Conservation (phyloP, 2,797 vertebrate species). For the Avahi laniger region DNA sequence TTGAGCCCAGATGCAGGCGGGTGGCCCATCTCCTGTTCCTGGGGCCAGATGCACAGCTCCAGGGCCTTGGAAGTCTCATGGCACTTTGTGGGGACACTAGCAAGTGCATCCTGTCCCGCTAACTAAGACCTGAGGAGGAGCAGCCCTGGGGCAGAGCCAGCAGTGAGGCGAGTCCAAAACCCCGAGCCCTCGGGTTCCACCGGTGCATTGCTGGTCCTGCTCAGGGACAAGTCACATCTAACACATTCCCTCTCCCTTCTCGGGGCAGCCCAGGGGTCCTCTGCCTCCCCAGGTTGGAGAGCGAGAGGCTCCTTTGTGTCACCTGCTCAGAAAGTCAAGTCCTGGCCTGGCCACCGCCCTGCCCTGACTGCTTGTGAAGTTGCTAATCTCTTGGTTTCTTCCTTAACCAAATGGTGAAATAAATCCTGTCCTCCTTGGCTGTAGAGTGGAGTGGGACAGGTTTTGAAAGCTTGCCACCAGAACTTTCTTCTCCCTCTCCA, state of each 20-base stretch:
- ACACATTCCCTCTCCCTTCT: background rate
- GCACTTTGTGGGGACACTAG: background rate
- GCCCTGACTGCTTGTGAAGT: accelerated
- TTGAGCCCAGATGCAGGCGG: background rate
- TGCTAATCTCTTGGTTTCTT: background rate
- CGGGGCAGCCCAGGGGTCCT: background rate
- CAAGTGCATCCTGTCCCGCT: background rate
- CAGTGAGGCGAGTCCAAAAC: background rate
- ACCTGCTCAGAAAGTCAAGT: background rate
- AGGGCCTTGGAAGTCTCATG: background rate
- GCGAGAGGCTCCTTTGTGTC: background rate
- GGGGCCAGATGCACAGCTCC: background rate
- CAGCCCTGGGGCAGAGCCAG: background rate
- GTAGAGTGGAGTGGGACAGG: accelerated
- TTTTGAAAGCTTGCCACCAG: background rate
- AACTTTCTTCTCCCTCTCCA: accelerated
- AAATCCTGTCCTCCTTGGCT: accelerated
- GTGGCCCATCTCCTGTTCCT: accelerated
- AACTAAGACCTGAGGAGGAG: background rate
- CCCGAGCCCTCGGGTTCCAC: background rate
- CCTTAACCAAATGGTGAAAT: background rate
- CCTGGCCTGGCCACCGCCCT: background rate
- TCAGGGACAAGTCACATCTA: no score
- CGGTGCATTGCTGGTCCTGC: no score
- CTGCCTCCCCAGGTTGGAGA: background rate